Evolutionary conservation across 2,888 invertebrate genomes (phyloP), one percentile per base, ranked within the genome.

Genomic region (Hyposoter dolosus): DNA sequence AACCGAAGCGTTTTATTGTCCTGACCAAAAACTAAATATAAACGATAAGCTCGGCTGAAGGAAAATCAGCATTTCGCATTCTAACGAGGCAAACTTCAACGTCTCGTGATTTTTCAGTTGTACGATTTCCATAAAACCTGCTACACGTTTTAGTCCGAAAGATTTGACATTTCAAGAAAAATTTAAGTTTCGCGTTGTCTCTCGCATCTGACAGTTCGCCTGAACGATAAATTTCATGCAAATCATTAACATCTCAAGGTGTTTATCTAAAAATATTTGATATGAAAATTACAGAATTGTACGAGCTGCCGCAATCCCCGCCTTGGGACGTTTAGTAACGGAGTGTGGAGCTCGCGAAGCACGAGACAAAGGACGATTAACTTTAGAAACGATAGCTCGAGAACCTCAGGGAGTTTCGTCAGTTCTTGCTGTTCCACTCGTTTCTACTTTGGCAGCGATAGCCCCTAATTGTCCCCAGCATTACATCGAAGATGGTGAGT

Each of bases 221-320:
- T 40, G 0, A 15, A 60, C 60, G 5, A 60, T 12, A 15, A 28
- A 28, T 28, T 60, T 60, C n/a, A 5, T 60, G 23, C 12, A 23
- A 56, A 4, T 50, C 6, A 35, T 65, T 69, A 28, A 43, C 15
- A 45, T 23, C 12, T 17, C 15, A 45, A 17, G n/a, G 15, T 4
- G 50, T 76, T 28, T 47, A 23, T 19, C 35, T 32, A 23, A 32
- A 47, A 56, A 66, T 15, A 47, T 43, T 23, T 65, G 1, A 56
- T 60, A 15, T 28, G 5, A 60, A 60, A 43, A 15, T 63, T 93
- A 74, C 89, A 95, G 95, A 81, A 92, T 95, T 87, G 96, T 97
- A 0, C 94, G 95, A 90, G 95, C 95, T 71, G 95, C 96, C 6
- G 96, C 96, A 5, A 95, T 97, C 88, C 95, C 96, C 69, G 95